phyloP scores from a whole-genome alignment of 2,113 vertebrate species.

The Phyllostomus hastatus region DNA sequence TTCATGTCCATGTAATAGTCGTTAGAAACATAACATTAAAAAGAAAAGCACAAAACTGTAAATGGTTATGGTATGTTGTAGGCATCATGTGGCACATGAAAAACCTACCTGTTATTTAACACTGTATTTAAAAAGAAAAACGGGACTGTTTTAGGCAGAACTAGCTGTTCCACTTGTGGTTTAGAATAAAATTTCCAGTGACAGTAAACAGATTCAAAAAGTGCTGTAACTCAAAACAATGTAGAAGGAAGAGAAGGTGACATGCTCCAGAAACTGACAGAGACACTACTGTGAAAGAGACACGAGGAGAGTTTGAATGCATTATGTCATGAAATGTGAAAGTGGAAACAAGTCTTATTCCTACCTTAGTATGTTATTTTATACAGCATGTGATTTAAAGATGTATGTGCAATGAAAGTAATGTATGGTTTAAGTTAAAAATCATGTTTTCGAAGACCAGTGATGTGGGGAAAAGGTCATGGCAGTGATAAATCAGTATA shows the following conservation, averaged over 20 bases:
- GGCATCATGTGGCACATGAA: neutral
- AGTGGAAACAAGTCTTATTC: neutral
- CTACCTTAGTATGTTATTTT: neutral
- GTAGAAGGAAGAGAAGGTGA: neutral
- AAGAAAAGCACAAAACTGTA: neutral
- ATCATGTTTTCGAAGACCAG: slow-evolving; percentile 8
- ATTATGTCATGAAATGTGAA: neutral
- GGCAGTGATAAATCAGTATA: slow-evolving; percentile 22
- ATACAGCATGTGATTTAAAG: neutral
- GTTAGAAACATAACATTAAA: neutral
- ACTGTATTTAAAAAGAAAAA: slow-evolving; percentile 21
- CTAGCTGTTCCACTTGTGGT: neutral
- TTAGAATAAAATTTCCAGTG: slow-evolving; percentile 17
- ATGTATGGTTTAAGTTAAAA: slow-evolving; percentile 29
- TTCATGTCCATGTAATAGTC: neutral
- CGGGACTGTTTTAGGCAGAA: neutral
- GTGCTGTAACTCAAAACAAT: neutral
- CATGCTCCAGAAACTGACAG: neutral
- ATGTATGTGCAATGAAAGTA: neutral
- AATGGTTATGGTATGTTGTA: neutral
- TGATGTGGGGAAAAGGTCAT: neutral
- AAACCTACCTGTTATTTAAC: neutral
- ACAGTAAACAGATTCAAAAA: neutral
- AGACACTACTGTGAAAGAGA: neutral
- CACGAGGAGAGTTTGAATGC: neutral